Conservation (phyloP, 1,140 invertebrate species). For the Orchesella cincta region DNA sequence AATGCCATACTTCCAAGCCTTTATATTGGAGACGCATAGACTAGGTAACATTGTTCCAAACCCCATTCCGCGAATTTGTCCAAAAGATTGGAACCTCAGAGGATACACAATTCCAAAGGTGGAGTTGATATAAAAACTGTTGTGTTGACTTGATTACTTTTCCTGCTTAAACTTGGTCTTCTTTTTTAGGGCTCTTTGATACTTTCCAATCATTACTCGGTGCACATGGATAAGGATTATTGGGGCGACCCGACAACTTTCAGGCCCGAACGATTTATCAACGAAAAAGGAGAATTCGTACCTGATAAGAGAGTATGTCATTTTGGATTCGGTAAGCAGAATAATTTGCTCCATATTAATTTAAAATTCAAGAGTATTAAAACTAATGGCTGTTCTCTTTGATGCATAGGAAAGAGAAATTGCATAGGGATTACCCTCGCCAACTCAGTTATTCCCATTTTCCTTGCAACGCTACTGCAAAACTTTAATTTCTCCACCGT, state of each 20-base stretch:
- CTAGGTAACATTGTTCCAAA: conserved; percentile 76
- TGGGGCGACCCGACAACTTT: neutral
- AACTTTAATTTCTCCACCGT: conserved; percentile 58
- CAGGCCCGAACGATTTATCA: conserved; percentile 17
- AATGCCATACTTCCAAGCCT: conserved; percentile 76
- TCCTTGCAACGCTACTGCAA: conserved; percentile 61
- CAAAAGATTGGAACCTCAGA: conserved; percentile 68
- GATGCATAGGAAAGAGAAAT: conserved; percentile 64
- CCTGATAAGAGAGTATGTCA: conserved; percentile 3
- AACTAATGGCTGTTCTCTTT: neutral
- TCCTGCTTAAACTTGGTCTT: too few relatives aligned
- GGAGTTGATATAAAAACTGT: too few relatives aligned
- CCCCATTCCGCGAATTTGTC: conserved; percentile 73
- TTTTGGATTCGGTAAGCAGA: conserved; percentile 37
- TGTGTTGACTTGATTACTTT: too few relatives aligned
- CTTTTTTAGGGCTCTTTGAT: conserved; percentile 40
- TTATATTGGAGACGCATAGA: conserved; percentile 72
- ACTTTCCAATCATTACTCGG: conserved; percentile 26
- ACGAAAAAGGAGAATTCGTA: conserved; percentile 21
- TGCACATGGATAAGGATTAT: conserved; percentile 6
- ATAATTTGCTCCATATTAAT: neutral
- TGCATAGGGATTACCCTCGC: conserved; percentile 67
- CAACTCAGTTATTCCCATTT: conserved; percentile 62
- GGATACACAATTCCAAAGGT: conserved; percentile 76
- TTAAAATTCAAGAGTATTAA: neutral